phyloP scores from a whole-genome alignment of 2,888 invertebrate genomes.

The Emesis furor region DNA sequence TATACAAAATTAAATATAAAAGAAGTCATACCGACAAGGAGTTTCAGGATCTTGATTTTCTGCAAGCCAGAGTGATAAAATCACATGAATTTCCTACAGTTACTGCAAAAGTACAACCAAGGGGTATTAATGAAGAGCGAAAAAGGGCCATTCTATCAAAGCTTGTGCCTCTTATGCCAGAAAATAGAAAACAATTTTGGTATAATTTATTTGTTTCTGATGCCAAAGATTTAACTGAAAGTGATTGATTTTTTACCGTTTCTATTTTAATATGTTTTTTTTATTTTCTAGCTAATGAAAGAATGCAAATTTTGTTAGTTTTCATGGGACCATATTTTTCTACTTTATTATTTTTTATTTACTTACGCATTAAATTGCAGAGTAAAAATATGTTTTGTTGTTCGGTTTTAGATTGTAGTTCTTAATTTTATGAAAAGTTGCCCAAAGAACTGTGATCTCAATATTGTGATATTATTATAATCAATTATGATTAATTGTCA shows the following conservation, averaged over 20 bases:
- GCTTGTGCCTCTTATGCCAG: conserved; percentile 6
- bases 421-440: conserved; percentile 2
- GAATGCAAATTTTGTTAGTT: conserved; percentile 15
- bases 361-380: conserved; percentile 1
- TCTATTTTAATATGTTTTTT: conserved; percentile 11
- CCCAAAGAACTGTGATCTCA: background rate
- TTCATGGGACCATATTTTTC: conserved; percentile 21
- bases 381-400: conserved; percentile 5
- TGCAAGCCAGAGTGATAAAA: background rate
- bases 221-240: conserved; percentile 11
- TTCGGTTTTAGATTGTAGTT: conserved; percentile 14
- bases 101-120: background rate
- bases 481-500: no score
- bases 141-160: conserved; percentile 1
- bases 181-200: conserved; percentile 11
- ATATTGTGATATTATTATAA: background rate
- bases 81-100: background rate
- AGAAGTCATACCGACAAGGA: background rate
- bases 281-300: background rate
- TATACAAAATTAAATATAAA: background rate
- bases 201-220: conserved; percentile 14
- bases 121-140: background rate
- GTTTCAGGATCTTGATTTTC: background rate
- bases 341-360: conserved; percentile 10
- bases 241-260: conserved; percentile 3